Conservation (phyloP, 2,113 vertebrate genomes). For the Mormyrus iriodes region DNA sequence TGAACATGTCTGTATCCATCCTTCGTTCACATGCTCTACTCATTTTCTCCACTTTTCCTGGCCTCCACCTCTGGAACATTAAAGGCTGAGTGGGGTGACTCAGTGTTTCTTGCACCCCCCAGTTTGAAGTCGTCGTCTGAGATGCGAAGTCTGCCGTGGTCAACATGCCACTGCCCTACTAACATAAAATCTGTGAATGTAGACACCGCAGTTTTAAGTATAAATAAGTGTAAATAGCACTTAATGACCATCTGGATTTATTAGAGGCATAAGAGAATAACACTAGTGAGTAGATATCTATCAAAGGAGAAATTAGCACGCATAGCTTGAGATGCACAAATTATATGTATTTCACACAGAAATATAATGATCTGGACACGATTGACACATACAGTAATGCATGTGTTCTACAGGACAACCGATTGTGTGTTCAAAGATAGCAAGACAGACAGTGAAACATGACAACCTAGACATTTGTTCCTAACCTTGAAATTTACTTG, state of each 20-base stretch:
- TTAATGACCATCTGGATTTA: not conserved
- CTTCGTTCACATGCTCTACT: not conserved
- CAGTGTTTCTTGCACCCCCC: not conserved
- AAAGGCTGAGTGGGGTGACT: constrained; percentile 1
- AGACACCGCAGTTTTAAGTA: not conserved
- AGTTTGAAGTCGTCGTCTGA: constrained; percentile 3
- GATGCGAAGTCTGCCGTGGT: not conserved
- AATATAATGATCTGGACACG: not conserved
- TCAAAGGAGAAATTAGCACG: not conserved
- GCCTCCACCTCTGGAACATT: not conserved
- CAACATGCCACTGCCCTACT: not conserved
- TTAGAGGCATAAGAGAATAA: not conserved
- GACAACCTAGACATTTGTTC: not conserved
- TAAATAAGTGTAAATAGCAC: not conserved
- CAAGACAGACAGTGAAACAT: not conserved
- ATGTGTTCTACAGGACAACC: not conserved
- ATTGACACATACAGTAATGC: not conserved
- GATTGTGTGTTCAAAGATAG: not conserved
- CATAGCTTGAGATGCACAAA: not conserved
- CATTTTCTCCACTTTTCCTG: not conserved
- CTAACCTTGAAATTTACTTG: not conserved
- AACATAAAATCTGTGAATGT: not conserved
- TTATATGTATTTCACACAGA: not conserved
- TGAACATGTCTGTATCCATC: constrained; percentile 16
- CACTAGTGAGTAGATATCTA: not conserved